These are phyloP conservation scores for chimpanzee (Pan troglodytes) DNA, from an alignment of 2,113 vertebrate genomes.

Conservation along the genomic window DNA sequence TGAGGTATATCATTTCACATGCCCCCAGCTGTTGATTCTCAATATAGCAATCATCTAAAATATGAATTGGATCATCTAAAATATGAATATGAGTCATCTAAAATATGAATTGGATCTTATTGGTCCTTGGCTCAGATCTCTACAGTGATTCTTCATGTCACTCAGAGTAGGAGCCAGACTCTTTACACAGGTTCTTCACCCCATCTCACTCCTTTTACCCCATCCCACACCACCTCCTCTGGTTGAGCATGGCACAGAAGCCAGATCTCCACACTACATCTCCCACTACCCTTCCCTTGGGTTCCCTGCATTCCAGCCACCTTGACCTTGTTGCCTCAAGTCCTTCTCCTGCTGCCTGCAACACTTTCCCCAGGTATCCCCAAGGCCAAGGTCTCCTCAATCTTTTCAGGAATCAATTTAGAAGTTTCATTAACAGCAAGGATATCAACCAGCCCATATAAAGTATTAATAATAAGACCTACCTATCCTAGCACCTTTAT, in stretches of 20 bases:
- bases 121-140: not conserved
- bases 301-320: not conserved
- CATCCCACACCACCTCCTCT: not conserved
- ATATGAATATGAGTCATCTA: not conserved
- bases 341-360: not conserved
- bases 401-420: not conserved
- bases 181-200: not conserved
- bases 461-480: not conserved
- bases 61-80: not conserved
- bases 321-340: not conserved
- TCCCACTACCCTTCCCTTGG: not conserved
- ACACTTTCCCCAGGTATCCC: not conserved
- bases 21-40: not conserved
- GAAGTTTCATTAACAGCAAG: not conserved
- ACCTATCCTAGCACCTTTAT: not conserved
- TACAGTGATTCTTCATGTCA: not conserved
- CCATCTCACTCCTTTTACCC: not conserved
- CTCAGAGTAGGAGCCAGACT: not conserved
- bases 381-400: not conserved
- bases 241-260: too few species aligned
- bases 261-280: too few species aligned
- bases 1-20: not conserved
- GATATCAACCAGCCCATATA: not conserved
- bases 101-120: not conserved
- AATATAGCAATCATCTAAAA: not conserved